Base-by-base conservation (phyloP, 2,797 vertebrate genomes). In the Bradypodion ventrale region DNA sequence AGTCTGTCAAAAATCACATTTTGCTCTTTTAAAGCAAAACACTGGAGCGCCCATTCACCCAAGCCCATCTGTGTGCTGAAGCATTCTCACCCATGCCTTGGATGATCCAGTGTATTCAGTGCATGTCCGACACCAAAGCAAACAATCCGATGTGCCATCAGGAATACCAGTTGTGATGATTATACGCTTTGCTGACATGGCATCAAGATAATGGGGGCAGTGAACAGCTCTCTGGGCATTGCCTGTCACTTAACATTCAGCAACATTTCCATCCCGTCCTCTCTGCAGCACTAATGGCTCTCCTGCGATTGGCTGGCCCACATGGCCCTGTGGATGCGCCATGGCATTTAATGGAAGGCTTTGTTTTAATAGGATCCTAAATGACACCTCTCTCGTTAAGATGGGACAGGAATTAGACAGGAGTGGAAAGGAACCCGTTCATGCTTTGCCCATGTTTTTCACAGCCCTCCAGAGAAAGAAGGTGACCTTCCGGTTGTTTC, bases 81-180 rank as follows among this genome's bases (percentile, higher is more conserved):
- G 42, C 83, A 5, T 40, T n/a, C 25, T 7, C 56, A 29, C 29
- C 52, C 2, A 15, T 29, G 40, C 21, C 66, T 42, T 29, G 4
- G 7, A 21, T 16, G 37, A 66, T 59, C 37, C 70, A 19, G 65
- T 19, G 1, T 35, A 15, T 66, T 56, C 16, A 46, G 70, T 13
- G 59, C 83, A 62, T 86, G 2, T 75, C 2, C 7, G 25, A 75
- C 32, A 15, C 5, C 68, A 79, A 78, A 82, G 84, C 56, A 23
- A 81, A 63, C 80, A 72, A n/a, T 78, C 0, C 0, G 62, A n/a
- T 78, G 32, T 35, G 35, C 79, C 72, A 59, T 86, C 73, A 77
- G 21, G 86, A 85, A 89, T 83, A 75, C 75, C 91, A 88, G 83
- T 90, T 70, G 25, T 23, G 77, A 88, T 88, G 90, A 90, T 93